Evolutionary conservation across 1,140 invertebrate genomes (phyloP), one percentile per base, ranked within the genome.

Genomic region (Lamellibrachia luymesi): DNA sequence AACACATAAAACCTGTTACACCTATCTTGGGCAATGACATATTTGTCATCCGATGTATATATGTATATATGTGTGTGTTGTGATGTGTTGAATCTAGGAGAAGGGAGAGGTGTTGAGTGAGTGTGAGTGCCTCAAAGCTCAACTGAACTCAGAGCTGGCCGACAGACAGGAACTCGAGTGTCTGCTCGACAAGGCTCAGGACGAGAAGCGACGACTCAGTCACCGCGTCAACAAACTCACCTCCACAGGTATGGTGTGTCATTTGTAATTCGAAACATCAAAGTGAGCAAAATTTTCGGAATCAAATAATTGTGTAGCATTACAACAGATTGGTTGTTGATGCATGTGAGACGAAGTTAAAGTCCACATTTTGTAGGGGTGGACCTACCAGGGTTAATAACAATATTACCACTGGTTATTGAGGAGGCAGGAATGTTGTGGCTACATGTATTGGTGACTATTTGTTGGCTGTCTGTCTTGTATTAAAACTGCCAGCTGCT

Each of bases 181-280:
- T 89, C 93, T 96, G 10, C 93, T 96, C 50, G 95, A 96, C 91
- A 95, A 95, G 93, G 93, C 96, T 10, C 95, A 95, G 90, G 95
- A 96, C 90, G 96, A 96, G 91, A 96, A 96, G 93, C 94, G 95
- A 93, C 94, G 95, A 90, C 94, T 96, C 4, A 95, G 94, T 64
- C 95, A 95, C 92, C 93, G 95, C 90, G 94, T 95, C 91, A 95
- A 95, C 92, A 96, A 96, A 94, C 94, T 96, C 6, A 95, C 95
- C 89, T 94, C 95, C 27, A 96, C 95, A 94, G 96, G 96, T 96
- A 94, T 92, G 93, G 93, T 4, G 64, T 80, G 64, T 80, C 8
- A 17, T 22, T 22, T 17, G 4, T 27, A 22, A 49, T 13, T 93
- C 10, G 27, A 51, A 27, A 49, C 27, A 51, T 80, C 52, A 56